Conservation (phyloP, 2,797 vertebrate genomes). For the Pseudochirops corinnae region DNA sequence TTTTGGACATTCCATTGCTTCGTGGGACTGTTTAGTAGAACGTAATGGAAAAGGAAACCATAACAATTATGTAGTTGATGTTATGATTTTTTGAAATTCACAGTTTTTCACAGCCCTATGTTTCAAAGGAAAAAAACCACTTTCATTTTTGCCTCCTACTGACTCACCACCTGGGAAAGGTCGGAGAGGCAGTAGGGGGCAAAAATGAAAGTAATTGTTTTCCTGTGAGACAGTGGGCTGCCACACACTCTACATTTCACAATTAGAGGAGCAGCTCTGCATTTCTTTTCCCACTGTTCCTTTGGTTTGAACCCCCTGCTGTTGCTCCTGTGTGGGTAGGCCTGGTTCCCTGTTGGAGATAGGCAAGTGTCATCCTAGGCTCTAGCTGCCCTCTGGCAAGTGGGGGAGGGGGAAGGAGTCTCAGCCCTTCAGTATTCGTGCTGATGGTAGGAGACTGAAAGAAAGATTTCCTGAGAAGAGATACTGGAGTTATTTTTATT, state of each 20-base stretch:
- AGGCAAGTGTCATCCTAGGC: conserved; percentile 41
- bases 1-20: background rate
- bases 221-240: conserved; percentile 39
- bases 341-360: conserved; percentile 30
- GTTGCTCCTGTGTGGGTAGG: background rate
- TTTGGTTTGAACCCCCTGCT: conserved; percentile 27
- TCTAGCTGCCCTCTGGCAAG: conserved; percentile 33
- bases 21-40: background rate
- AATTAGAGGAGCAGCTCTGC: conserved; percentile 25
- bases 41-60: conserved; percentile 15
- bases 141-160: conserved; percentile 58
- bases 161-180: conserved; percentile 34
- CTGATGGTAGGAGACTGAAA: conserved; percentile 54
- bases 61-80: conserved; percentile 12
- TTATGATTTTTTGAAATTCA: conserved; percentile 59
- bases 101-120: background rate
- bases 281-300: conserved; percentile 52
- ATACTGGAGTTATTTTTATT: conserved; percentile 44
- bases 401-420: background rate
- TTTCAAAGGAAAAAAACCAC: conserved; percentile 29
- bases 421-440: background rate
- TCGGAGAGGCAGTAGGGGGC: conserved; percentile 18
- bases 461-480: conserved; percentile 51
- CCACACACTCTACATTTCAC: conserved; percentile 34
- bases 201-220: conserved; percentile 62